Percentiles rank a stretch among this genome's conserved stretches.
Evolutionary conservation across 1,140 invertebrate genomes (phyloP).

Genomic region (Hylyphantes graminicola): DNA sequence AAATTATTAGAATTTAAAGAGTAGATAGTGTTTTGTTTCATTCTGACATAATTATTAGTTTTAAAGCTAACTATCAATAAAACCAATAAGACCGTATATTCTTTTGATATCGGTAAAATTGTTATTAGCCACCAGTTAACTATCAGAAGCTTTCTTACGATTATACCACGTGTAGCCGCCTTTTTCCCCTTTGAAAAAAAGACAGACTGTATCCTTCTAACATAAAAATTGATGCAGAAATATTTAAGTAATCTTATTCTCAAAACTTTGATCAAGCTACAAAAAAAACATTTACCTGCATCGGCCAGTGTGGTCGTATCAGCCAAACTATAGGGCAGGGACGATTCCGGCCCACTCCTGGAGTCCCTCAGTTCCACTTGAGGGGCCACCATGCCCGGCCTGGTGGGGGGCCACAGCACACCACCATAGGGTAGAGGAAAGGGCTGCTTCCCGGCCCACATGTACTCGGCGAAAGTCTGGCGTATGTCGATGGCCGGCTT

Average conservation of each 20-base stretch:
- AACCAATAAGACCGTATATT: too few species aligned
- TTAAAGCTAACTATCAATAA: too few species aligned
- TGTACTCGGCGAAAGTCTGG: conserved; percentile 64
- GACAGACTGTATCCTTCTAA: too few species aligned
- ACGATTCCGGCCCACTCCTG: conserved; percentile 32
- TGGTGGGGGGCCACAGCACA: conserved; percentile 48
- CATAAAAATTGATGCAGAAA: too few species aligned
- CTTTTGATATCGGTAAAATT: too few species aligned
- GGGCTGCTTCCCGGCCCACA: conserved; percentile 63
- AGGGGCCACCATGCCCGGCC: conserved; percentile 36
- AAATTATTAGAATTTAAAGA: too few species aligned
- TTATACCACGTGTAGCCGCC: too few species aligned
- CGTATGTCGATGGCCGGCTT: conserved; percentile 58
- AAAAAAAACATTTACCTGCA: conserved; percentile 18
- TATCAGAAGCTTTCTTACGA: too few species aligned
- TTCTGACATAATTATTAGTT: too few species aligned
- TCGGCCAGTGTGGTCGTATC: conserved; percentile 52
- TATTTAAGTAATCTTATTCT: neutral
- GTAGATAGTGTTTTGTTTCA: too few species aligned
- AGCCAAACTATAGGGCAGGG: conserved; percentile 49
- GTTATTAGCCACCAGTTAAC: too few species aligned
- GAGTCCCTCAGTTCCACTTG: conserved; percentile 28
- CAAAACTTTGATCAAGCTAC: neutral
- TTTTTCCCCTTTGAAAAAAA: too few species aligned
- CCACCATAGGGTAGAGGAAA: conserved; percentile 61